Evolutionary conservation across 2,113 vertebrate genomes (phyloP).

Genomic region (Anhinga rufa): DNA sequence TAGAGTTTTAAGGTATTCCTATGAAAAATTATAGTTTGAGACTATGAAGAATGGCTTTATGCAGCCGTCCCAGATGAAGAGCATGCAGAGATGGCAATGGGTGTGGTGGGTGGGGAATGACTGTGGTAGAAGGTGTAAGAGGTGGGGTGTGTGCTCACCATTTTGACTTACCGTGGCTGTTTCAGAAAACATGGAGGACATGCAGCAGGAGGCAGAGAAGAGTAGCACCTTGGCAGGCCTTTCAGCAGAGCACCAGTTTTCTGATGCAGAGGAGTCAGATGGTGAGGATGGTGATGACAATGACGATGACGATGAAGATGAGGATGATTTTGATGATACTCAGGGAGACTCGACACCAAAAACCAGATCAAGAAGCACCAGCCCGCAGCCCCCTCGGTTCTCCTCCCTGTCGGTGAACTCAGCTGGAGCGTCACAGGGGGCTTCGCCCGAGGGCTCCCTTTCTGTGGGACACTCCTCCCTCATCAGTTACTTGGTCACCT

Average conservation of each 20-base stretch:
- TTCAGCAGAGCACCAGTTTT: constrained; percentile 92
- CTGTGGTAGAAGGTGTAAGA: fast-evolving
- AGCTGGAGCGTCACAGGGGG: constrained; percentile 69
- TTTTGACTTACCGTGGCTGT: background rate
- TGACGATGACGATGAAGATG: constrained; percentile 93
- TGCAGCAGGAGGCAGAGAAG: constrained; percentile 82
- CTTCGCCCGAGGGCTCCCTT: constrained; percentile 73
- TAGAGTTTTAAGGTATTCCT: background rate
- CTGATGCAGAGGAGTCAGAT: constrained; percentile 93
- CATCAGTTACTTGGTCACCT: constrained; percentile 90
- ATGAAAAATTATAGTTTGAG: background rate
- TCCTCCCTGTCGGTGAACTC: constrained; percentile 83
- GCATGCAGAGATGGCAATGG: fast-evolving
- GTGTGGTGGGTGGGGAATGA: background rate
- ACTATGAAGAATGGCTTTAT: background rate
- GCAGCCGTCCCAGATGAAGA: background rate
- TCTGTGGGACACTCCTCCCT: constrained; percentile 79
- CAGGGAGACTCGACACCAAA: constrained; percentile 94
- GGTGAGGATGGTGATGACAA: constrained; percentile 92
- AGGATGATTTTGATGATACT: constrained; percentile 88
- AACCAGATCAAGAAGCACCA: constrained; percentile 94
- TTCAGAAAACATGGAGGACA: constrained; percentile 86
- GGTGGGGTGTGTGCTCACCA: background rate
- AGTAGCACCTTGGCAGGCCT: constrained; percentile 70
- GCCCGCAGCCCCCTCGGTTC: constrained; percentile 86